A percentile compares a stretch with the other conserved stretches of the same genome.
phyloP scores from a whole-genome alignment of 2,888 invertebrate species.

The Heliconius cydno region DNA sequence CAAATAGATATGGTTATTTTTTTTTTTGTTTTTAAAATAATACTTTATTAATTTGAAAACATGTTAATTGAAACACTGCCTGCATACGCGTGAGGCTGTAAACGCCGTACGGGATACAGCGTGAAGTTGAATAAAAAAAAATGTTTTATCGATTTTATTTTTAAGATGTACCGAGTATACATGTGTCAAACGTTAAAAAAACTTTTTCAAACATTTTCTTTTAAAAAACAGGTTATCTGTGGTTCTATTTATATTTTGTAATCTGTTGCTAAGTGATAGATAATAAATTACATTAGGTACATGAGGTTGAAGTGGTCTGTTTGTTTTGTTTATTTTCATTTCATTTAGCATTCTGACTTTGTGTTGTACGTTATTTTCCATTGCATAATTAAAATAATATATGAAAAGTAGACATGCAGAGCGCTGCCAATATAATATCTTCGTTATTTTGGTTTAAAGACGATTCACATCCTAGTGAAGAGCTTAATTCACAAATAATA shows the following conservation, averaged over 20 bases:
- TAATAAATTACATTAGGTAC: background rate
- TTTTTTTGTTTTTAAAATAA: too few relatives aligned
- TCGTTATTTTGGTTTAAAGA: conserved; percentile 74
- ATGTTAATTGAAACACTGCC: too few relatives aligned
- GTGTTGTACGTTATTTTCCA: conserved; percentile 26
- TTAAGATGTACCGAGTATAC: too few relatives aligned
- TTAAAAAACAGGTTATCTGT: background rate
- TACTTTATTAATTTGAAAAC: too few relatives aligned
- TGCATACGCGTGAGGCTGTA: too few relatives aligned
- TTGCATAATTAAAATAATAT: conserved; percentile 27
- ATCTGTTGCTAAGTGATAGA: conserved; percentile 11
- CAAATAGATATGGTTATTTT: background rate
- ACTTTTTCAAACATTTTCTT: background rate
- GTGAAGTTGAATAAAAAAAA: too few relatives aligned
- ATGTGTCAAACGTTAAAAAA: background rate
- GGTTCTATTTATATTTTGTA: background rate
- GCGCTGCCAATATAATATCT: conserved; percentile 74
- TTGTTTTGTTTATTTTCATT: conserved; percentile 34
- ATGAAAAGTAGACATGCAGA: conserved; percentile 64
- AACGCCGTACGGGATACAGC: too few relatives aligned
- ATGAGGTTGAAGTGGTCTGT: conserved; percentile 11
- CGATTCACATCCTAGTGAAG: conserved; percentile 61
- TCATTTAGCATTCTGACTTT: conserved; percentile 22
- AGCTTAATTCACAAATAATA: conserved; percentile 75
- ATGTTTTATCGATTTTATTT: too few relatives aligned